Conservation (phyloP, 2,113 vertebrate genomes). For the Colinus virginianus region DNA sequence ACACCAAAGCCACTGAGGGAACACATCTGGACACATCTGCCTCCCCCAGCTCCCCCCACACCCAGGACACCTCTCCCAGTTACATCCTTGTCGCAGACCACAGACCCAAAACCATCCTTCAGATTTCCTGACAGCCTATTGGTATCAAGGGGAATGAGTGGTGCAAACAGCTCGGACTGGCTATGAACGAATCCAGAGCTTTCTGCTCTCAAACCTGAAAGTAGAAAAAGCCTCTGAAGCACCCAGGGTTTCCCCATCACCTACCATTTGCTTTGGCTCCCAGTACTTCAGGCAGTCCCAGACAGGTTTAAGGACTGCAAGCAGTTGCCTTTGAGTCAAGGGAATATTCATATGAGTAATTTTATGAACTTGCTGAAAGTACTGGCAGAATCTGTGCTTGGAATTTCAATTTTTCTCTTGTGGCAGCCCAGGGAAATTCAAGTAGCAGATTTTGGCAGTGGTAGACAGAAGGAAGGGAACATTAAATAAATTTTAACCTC, state of each 20-base stretch:
- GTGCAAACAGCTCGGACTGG: accelerated
- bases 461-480: not conserved
- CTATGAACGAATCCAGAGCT: not conserved
- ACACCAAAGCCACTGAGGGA: not conserved
- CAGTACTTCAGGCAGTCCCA: accelerated
- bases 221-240: accelerated
- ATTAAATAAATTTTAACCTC: constrained; percentile 32
- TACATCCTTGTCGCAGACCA: too few species aligned
- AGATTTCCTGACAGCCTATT: not conserved
- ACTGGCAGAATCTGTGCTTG: constrained; percentile 15
- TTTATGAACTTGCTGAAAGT: constrained; percentile 36
- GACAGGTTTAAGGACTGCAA: not conserved
- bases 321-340: not conserved
- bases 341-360: constrained; percentile 1
- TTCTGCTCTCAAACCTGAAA: not conserved
- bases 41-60: not conserved
- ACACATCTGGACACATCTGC: not conserved
- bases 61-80: not conserved
- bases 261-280: not conserved
- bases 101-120: not conserved
- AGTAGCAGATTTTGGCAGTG: not conserved
- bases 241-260: accelerated
- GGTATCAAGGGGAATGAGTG: too few species aligned
- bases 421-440: constrained; percentile 9
- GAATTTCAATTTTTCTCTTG: constrained; percentile 37